A percentile compares a stretch with the other conserved stretches of the same genome.
Evolutionary conservation across 2,113 vertebrate genomes (phyloP).

Genomic region (Catharus bicknelli): DNA sequence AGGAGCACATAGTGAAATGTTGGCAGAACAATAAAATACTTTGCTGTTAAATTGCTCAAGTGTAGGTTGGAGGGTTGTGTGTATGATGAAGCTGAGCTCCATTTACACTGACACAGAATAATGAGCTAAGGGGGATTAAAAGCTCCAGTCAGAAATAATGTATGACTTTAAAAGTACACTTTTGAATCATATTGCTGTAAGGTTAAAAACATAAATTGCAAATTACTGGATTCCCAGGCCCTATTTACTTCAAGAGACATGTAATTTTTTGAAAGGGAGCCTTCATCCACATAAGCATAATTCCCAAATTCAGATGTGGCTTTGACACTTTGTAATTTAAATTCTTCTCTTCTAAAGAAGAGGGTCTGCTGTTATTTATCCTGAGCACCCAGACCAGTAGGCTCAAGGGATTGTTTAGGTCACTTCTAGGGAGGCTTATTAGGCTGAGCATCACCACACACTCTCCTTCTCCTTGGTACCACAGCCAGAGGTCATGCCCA

Average conservation of each 20-base stretch:
- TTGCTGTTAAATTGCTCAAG: neutral
- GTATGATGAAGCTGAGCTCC: neutral
- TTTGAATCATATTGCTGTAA: neutral
- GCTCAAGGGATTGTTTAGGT: neutral
- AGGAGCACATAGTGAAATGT: neutral
- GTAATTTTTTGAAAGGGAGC: neutral
- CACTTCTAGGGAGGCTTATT: neutral
- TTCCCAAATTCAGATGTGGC: neutral
- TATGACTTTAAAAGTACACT: neutral
- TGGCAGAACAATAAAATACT: conserved; percentile 38
- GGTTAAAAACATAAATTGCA: neutral
- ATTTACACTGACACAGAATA: neutral
- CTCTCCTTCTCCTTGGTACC: neutral
- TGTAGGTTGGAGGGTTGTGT: neutral
- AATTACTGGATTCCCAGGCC: neutral
- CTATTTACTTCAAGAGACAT: neutral
- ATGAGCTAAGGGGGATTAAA: neutral
- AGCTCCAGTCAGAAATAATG: conserved; percentile 31
- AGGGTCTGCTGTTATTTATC: neutral
- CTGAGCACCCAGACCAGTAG: neutral
- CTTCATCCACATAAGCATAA: neutral
- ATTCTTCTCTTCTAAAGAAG: neutral
- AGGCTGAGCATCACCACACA: neutral
- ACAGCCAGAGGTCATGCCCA: neutral
- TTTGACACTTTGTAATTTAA: neutral